Evolutionary conservation across 2,888 invertebrate genomes (phyloP), one percentile per base, ranked within the genome.

Genomic region (Hololepta plana): DNA sequence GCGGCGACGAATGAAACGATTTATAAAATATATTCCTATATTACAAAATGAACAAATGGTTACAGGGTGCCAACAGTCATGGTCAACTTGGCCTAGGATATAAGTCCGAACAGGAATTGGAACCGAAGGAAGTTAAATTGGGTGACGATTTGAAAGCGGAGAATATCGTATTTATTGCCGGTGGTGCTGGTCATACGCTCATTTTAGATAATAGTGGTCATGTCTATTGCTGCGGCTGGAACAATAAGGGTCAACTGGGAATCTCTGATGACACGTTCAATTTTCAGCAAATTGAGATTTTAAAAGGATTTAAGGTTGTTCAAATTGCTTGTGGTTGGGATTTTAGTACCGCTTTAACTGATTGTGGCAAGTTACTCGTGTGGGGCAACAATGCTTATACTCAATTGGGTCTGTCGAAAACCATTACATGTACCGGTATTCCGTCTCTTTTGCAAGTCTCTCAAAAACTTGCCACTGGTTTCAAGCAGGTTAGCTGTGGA

Each of bases 361-460:
- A 66, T 42, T 64, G 68, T 34, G 67, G 72, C 24, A 61, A 66
- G 28, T 50, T 85, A 2, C 74, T 72, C 53, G 72, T 74, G 3
- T 87, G 85, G 85, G 87, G 88, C 4, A 77, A 80, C 12, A 84
- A 84, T 49, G 60, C 61, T 32, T 72, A 71, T 46, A 76, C 80
- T 11, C 82, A 84, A 45, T 53, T 84, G 27, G 82, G 82, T 8
- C 55, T 74, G 15, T 47, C 47, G 15, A 51, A 49, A 38, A 55
- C 48, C 32, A 48, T 47, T 37, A 59, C 54, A 8, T 53, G 52
- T 30, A 53, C 53, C 10, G 50, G 52, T 13, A 55, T 50, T 17
- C 55, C 55, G 10, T 53, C 53, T 12, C 44, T 50, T 33, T 36
- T 55, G 26, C 55, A 55, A 36, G 51, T 53, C 15, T 54, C 53